These are phyloP conservation scores for Halichoerus grypus DNA, from an alignment of 2,113 vertebrate species.

Conservation along the genomic window DNA sequence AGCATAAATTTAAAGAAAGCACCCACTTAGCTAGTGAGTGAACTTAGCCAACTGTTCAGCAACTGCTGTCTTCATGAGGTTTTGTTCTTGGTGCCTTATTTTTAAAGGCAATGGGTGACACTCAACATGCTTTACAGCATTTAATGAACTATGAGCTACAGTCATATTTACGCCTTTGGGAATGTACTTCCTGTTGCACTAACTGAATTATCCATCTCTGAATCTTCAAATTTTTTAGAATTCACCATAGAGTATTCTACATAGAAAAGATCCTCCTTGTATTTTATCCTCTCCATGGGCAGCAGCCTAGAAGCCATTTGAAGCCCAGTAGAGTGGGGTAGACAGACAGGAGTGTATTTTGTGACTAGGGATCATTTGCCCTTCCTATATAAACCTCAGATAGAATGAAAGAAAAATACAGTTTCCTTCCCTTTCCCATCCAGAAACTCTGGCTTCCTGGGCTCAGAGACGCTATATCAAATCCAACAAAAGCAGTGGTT, in stretches of 20 bases:
- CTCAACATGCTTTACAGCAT: background rate
- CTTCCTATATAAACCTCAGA: background rate
- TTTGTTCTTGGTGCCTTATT: background rate
- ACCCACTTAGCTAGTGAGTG: background rate
- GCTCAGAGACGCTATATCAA: background rate
- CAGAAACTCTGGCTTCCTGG: background rate
- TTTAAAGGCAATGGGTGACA: background rate
- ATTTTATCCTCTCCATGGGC: background rate
- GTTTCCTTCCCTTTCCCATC: background rate
- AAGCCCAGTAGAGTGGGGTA: background rate
- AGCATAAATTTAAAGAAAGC: background rate
- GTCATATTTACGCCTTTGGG: background rate
- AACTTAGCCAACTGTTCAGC: background rate
- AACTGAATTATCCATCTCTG: background rate
- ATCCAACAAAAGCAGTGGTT: background rate
- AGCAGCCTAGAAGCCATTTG: background rate
- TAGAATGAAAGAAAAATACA: background rate
- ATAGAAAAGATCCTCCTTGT: background rate
- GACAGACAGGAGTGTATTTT: background rate
- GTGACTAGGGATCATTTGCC: background rate
- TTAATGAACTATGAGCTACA: background rate
- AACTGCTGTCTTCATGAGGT: background rate
- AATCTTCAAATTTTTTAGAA: background rate
- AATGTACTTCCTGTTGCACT: background rate
- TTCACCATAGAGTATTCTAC: background rate